Percentiles rank a stretch among this genome's conserved stretches.
Evolutionary conservation across 2,888 invertebrate species (phyloP).

Genomic region (Operophtera brumata): DNA sequence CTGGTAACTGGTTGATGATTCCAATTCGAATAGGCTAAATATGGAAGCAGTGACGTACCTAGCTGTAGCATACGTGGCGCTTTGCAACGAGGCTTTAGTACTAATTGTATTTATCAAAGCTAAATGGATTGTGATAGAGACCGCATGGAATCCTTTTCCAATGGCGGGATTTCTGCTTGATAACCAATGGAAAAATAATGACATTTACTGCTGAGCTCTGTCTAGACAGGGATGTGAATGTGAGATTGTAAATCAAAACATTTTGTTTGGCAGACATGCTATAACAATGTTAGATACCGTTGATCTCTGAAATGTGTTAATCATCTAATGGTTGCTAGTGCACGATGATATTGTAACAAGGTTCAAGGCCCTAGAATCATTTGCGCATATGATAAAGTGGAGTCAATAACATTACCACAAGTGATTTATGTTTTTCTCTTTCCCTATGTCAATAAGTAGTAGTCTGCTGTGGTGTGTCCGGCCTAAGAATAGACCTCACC

Average conservation of each 20-base stretch:
- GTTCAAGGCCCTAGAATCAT: constrained; percentile 43
- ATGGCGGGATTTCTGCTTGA: constrained; percentile 11
- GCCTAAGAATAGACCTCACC: too few relatives aligned
- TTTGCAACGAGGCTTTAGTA: too few relatives aligned
- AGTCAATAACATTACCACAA: not conserved
- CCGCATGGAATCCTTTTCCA: constrained; percentile 4
- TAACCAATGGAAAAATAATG: constrained; percentile 8
- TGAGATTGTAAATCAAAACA: not conserved
- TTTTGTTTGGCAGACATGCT: not conserved
- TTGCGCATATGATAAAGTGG: constrained; percentile 1
- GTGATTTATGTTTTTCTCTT: not conserved
- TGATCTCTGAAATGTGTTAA: constrained; percentile 37
- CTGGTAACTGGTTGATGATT: too few relatives aligned
- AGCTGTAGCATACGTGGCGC: too few relatives aligned
- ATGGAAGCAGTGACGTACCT: too few relatives aligned
- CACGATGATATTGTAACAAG: constrained; percentile 37
- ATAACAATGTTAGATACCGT: constrained; percentile 26
- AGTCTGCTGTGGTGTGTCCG: too few relatives aligned
- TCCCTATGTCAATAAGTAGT: too few relatives aligned
- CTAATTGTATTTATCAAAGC: constrained; percentile 13
- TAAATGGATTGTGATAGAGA: constrained; percentile 8
- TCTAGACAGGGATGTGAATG: constrained; percentile 10
- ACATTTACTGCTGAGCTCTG: constrained; percentile 6
- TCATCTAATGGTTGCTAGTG: constrained; percentile 36
- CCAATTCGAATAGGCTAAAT: too few relatives aligned